Base-by-base conservation (phyloP, 2,888 invertebrate species). In the Stenchaetothrips biformis region DNA sequence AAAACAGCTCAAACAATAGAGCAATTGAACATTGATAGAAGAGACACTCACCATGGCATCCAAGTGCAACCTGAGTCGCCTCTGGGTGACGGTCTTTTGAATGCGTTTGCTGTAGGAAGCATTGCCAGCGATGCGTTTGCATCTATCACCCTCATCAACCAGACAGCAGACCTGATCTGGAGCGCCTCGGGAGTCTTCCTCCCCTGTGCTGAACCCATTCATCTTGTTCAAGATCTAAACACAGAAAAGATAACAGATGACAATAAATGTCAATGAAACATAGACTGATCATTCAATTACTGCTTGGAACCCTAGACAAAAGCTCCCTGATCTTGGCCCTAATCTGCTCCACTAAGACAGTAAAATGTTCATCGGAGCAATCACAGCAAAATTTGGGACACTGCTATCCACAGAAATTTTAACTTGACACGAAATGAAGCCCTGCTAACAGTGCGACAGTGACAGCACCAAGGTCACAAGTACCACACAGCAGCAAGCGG, bases 91-190 rank as follows among this genome's bases (percentile, higher is more conserved):
- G 81, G 95, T 97, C 87, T 97, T 98, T 88, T 98, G 97, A 85
- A 98, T 96, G 84, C 97, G 92, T 87, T 98, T 98, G 88, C 96
- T 97, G 88, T 98, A 98, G 78, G 96, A 95, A 84, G 98, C 98
- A 90, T 96, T 96, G 83, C 96, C 96, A 84, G 96, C 97, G 81
- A 93, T 91, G 85, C 96, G 92, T 83, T 92, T 90, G 88, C 98
- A 98, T 83, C 96, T 90, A 84, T 94, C 93, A 83, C 92, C 92
- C 87, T 95, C 95, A 87, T 96, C 95, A 85, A 97, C 92, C 84
- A 98, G 90, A 89, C 97, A 97, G 89, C 98, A 98, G 85, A 93
- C 92, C 89, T 95, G 95, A 86, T 95, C 95, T 81, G 93, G 92
- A 85, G 95, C 94, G 83, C 95, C 95, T 85, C 94, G 90, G 82